These are phyloP conservation scores for Serrognathus titanus DNA, from an alignment of 2,888 invertebrate species.

Conservation along the genomic window DNA sequence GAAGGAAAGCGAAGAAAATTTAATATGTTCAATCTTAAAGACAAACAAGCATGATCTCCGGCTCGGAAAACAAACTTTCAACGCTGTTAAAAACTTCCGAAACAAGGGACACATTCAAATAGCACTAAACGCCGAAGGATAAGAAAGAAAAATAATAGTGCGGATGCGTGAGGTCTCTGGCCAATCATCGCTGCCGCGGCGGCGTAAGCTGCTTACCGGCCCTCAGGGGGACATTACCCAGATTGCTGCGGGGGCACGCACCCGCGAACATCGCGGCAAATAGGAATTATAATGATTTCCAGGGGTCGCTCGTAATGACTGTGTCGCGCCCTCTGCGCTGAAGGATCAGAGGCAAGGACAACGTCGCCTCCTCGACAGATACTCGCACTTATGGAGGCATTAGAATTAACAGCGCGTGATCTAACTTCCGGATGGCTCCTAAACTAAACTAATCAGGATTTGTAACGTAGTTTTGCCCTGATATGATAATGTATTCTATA, in stretches of 20 bases:
- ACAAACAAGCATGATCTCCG: not conserved
- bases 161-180: conserved; percentile 36
- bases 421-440: too few relatives aligned
- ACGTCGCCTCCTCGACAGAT: too few relatives aligned
- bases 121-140: conserved; percentile 38
- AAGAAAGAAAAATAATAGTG: conserved; percentile 39
- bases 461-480: too few relatives aligned
- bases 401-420: too few relatives aligned
- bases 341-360: too few relatives aligned
- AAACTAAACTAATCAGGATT: too few relatives aligned
- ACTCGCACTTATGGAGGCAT: too few relatives aligned
- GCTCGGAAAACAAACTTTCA: conserved; percentile 25
- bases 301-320: not conserved
- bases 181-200: conserved; percentile 40
- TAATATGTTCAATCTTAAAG: not conserved
- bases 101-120: conserved; percentile 41
- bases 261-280: conserved; percentile 29
- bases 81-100: conserved; percentile 32
- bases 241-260: conserved; percentile 40
- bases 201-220: conserved; percentile 44
- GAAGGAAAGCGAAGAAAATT: too few relatives aligned
- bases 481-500: too few relatives aligned
- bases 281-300: conserved; percentile 34
- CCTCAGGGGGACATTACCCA: conserved; percentile 46
- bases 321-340: too few relatives aligned